Conservation (phyloP, 2,113 vertebrate species). For the Accipiter cooperii region DNA sequence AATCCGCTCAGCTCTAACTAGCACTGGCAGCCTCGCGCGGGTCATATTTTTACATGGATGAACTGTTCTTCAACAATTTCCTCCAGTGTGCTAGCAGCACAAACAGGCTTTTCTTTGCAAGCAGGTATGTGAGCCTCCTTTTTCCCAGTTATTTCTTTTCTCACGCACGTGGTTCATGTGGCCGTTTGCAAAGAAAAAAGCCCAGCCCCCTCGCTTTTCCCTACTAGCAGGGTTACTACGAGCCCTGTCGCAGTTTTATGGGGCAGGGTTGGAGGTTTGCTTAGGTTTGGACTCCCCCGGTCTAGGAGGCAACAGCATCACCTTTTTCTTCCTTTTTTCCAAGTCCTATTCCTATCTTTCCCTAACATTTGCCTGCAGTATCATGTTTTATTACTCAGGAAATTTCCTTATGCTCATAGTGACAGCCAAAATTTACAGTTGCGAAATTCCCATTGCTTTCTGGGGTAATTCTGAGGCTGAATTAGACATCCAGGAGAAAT, state of each 20-base stretch:
- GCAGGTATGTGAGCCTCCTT: constrained; percentile 37
- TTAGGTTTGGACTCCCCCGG: background rate
- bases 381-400: background rate
- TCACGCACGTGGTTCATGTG: background rate
- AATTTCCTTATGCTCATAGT: background rate
- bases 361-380: background rate
- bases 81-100: constrained; percentile 39
- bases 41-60: constrained; percentile 58
- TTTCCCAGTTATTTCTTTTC: constrained; percentile 20
- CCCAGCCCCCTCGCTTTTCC: background rate
- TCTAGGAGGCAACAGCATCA: background rate
- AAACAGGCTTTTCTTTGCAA: constrained; percentile 55
- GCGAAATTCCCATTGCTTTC: background rate
- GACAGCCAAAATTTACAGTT: background rate
- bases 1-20: constrained; percentile 24
- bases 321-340: background rate
- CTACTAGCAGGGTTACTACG: background rate
- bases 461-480: background rate
- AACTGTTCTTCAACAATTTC: constrained; percentile 62
- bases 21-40: constrained; percentile 2
- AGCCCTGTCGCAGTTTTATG: background rate
- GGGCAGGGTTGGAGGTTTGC: background rate
- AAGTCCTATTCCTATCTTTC: background rate
- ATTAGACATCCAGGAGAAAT: background rate
- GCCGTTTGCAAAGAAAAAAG: background rate